Percentiles rank a stretch among this genome's conserved stretches.
Evolutionary conservation across 2,113 vertebrate species (phyloP).

Genomic region (Protobothrops mucrosquamatus): DNA sequence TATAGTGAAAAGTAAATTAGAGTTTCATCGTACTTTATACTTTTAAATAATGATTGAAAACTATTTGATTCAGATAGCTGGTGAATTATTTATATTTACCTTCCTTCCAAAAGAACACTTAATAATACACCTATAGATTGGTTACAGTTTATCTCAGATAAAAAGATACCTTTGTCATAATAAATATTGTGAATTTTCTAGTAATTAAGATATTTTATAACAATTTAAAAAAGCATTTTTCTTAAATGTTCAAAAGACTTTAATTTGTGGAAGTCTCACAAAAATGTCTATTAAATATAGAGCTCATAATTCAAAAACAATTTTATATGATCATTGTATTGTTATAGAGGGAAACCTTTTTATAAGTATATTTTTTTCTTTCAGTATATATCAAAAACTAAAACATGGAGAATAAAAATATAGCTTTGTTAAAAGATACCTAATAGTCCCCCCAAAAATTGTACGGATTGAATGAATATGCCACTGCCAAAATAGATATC

Average conservation of each 20-base stretch:
- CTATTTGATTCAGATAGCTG: not conserved
- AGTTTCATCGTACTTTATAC: too few species aligned
- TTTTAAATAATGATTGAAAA: not conserved
- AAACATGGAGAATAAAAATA: not conserved
- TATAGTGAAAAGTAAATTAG: not conserved
- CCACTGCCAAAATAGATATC: slow-evolving; percentile 33
- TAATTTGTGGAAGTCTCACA: not conserved
- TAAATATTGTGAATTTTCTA: not conserved
- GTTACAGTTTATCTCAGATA: not conserved
- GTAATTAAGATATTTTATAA: not conserved
- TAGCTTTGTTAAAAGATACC: slow-evolving; percentile 31
- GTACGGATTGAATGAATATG: slow-evolving; percentile 15
- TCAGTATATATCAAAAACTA: not conserved
- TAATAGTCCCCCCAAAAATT: slow-evolving; percentile 30
- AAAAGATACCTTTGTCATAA: not conserved
- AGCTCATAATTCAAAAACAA: not conserved
- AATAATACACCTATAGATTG: not conserved
- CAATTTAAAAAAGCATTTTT: not conserved
- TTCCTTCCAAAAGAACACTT: not conserved
- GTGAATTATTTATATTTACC: not conserved
- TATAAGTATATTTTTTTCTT: not conserved
- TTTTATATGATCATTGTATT: not conserved
- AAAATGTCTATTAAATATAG: not conserved
- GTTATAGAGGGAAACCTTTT: too few species aligned
- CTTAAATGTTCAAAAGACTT: not conserved